Base-by-base conservation (phyloP, 1,140 invertebrate genomes). In the Drosophila busckii region DNA sequence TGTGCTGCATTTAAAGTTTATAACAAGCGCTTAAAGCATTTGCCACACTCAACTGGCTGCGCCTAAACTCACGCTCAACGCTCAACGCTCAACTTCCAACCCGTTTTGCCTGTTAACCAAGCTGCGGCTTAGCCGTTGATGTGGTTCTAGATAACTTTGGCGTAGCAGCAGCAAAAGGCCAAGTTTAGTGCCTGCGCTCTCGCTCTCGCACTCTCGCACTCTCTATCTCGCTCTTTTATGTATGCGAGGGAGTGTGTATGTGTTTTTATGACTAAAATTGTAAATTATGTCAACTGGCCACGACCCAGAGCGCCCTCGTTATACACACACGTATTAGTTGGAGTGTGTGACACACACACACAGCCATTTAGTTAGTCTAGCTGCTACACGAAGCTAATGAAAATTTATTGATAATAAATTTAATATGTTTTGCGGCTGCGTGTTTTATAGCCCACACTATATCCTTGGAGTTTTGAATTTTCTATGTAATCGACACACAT, bases 391-490 rank as follows among this genome's bases (percentile, higher is more conserved):
- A 70, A 84, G 64, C 82, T 84, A 84, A 84, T 84, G 80, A 84
- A 84, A 84, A 84, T 84, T 84, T 84, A 84, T 84, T 84, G 65
- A 70, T 75, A 84, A 67, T 70, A 84, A 84, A 84, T 84, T 80
- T 80, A 73, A 80, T 69, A 66, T 82, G 58, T 76, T 63, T 78
- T 76, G 76, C 48, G 75, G 73, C 29, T 61, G 55, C 41, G 35
- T 63, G 63, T 73, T 73, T 63, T 73, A 73, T 73, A 16, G 12
- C 20, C 25, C 32, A 40, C 16, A 8, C 41, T 38, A 48, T 54
- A 59, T 63, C 59, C 64, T 53, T 56, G 31, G 34, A 61, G 67
- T 54, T 58, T 66, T 61, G 62, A 49, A 66, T 66, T 54, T 49
- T 22, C 23, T 19, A 32, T 48, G 66, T 40, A 69, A 75, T 75